Evolutionary conservation across 2,888 invertebrate genomes (phyloP).

Genomic region (Perdita meconis): DNA sequence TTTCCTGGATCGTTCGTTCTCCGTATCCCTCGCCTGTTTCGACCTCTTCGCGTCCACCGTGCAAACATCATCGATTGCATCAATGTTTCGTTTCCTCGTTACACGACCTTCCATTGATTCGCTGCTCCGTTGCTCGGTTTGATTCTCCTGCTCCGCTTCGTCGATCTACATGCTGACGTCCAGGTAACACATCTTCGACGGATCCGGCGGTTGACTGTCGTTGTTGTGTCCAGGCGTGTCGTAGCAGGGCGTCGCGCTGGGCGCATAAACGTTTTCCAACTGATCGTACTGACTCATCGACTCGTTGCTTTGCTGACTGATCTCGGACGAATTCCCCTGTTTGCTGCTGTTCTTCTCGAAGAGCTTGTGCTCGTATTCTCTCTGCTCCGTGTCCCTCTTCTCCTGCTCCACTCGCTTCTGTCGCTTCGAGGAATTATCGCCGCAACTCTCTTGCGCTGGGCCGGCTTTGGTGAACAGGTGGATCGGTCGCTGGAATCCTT

Average conservation of each 20-base stretch:
- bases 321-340: slow-evolving; percentile 73
- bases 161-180: slow-evolving; percentile 69
- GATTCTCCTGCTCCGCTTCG: slow-evolving; percentile 39
- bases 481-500: slow-evolving; percentile 95
- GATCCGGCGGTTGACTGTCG: slow-evolving; percentile 52
- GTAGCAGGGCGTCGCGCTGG: slow-evolving; percentile 80
- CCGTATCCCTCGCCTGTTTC: neutral
- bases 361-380: slow-evolving; percentile 74
- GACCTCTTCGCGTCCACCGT: slow-evolving; percentile 7
- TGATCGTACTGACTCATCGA: slow-evolving; percentile 81
- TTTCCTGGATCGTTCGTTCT: neutral
- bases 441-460: slow-evolving; percentile 33
- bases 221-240: slow-evolving; percentile 79
- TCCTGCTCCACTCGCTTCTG: slow-evolving; percentile 64
- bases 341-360: slow-evolving; percentile 73
- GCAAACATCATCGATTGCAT: neutral
- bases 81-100: slow-evolving; percentile 31
- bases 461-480: slow-evolving; percentile 85
- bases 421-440: slow-evolving; percentile 38
- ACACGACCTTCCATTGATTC: neutral
- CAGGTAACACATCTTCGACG: slow-evolving; percentile 70
- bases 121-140: neutral
- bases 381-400: slow-evolving; percentile 66
- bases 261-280: slow-evolving; percentile 81
- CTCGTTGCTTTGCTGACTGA: slow-evolving; percentile 80